Percentiles rank a stretch among this genome's conserved stretches.
phyloP scores from a whole-genome alignment of 2,797 vertebrate genomes.

The Malurus splendens region DNA sequence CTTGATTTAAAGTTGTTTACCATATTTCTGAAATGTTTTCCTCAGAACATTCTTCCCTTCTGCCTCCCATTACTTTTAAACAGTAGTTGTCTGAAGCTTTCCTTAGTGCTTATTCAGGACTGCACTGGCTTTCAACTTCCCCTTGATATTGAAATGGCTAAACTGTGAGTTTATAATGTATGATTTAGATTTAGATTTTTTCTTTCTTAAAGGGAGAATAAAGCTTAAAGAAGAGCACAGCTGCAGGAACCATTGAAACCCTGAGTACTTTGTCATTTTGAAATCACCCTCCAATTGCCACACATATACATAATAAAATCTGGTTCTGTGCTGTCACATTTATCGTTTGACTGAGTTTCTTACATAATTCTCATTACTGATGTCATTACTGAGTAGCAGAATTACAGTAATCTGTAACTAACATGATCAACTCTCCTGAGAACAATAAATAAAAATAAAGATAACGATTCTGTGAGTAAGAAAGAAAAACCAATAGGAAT shows the following conservation, averaged over 20 bases:
- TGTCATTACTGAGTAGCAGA: not conserved
- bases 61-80: conserved; percentile 65
- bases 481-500: not conserved
- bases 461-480: not conserved
- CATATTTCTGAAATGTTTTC: conserved; percentile 52
- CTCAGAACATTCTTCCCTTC: conserved; percentile 29
- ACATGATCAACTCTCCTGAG: not conserved
- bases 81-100: conserved; percentile 54
- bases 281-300: conserved; percentile 55
- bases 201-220: conserved; percentile 67
- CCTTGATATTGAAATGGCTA: conserved; percentile 70
- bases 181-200: conserved; percentile 72
- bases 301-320: conserved; percentile 60
- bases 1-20: conserved; percentile 56
- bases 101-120: conserved; percentile 63
- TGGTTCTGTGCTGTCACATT: conserved; percentile 35
- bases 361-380: conserved; percentile 29
- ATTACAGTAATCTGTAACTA: not conserved
- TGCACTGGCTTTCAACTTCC: conserved; percentile 65
- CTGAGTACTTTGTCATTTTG: conserved; percentile 60
- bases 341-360: conserved; percentile 52
- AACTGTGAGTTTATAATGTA: conserved; percentile 67
- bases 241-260: conserved; percentile 67
- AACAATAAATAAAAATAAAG: conserved; percentile 15
- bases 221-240: conserved; percentile 69